Conservation (phyloP, 1,140 invertebrate species). For the Penaeus japonicus region DNA sequence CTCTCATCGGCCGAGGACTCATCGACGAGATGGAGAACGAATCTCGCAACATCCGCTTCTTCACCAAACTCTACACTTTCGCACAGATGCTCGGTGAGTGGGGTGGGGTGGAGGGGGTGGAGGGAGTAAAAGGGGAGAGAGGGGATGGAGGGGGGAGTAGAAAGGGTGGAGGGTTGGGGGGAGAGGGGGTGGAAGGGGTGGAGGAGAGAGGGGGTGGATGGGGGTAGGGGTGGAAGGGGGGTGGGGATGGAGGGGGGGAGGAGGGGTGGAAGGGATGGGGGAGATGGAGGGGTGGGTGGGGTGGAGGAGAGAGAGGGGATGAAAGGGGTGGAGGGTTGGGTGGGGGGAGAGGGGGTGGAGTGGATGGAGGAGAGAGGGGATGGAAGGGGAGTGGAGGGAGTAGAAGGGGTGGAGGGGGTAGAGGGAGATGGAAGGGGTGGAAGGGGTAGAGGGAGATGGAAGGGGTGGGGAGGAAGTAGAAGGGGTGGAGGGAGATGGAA, state of each 20-base stretch:
- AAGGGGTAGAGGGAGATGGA: too few species aligned
- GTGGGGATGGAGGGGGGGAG: not conserved
- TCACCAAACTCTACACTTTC: slow-evolving; percentile 41
- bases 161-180: not conserved
- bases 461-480: too few species aligned
- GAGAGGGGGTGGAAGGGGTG: not conserved
- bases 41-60: slow-evolving; percentile 8
- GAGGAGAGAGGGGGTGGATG: not conserved
- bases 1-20: not conserved
- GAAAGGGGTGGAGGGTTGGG: not conserved
- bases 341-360: not conserved
- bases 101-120: not conserved
- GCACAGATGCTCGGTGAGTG: slow-evolving; percentile 35
- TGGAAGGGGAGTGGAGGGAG: too few species aligned
- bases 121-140: not conserved
- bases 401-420: too few species aligned
- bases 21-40: slow-evolving; percentile 34
- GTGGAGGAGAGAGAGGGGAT: not conserved
- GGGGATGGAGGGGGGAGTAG: not conserved
- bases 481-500: not conserved
- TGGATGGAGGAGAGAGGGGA: too few species aligned
- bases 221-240: not conserved
- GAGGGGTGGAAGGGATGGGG: not conserved
- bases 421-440: too few species aligned
- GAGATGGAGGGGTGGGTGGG: not conserved